These are phyloP conservation scores for Chamaedrilus cognettii DNA, from an alignment of 2,888 invertebrate species.

Conservation along the genomic window DNA sequence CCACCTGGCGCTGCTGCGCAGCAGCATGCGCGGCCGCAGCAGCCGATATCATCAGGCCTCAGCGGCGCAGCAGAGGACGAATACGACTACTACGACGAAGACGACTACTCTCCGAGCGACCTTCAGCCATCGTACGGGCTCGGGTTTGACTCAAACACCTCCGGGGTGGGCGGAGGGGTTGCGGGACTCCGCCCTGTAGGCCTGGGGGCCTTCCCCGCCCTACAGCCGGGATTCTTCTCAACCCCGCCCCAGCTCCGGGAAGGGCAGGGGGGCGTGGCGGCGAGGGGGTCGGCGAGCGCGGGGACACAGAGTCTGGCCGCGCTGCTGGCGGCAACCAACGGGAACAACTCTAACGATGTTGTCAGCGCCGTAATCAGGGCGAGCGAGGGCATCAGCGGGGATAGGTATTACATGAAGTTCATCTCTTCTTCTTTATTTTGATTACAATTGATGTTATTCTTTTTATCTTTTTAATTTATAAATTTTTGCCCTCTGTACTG, in stretches of 20 bases:
- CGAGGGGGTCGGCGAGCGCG: neutral
- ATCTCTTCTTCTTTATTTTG: too few relatives aligned
- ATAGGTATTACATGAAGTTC: too few relatives aligned
- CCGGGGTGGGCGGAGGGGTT: neutral
- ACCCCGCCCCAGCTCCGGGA: too few relatives aligned
- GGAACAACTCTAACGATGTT: neutral
- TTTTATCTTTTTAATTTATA: too few relatives aligned
- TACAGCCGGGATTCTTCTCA: constrained; percentile 16
- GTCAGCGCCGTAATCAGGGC: neutral
- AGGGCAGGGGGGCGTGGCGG: too few relatives aligned
- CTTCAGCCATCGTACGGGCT: neutral
- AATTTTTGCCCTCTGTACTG: too few relatives aligned
- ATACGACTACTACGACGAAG: constrained; percentile 4
- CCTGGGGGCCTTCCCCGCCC: constrained; percentile 2
- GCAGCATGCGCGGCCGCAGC: neutral
- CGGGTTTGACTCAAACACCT: neutral
- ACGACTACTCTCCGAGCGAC: neutral
- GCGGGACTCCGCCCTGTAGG: neutral
- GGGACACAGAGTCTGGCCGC: neutral
- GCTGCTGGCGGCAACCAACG: neutral
- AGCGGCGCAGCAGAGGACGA: neutral
- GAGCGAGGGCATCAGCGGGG: too few relatives aligned
- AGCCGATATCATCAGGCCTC: neutral
- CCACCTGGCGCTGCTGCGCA: neutral
- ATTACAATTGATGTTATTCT: too few relatives aligned